A percentile compares a stretch with the other conserved stretches of the same genome.
Conservation (phyloP, 2,113 vertebrate genomes). For the Passer montanus region DNA sequence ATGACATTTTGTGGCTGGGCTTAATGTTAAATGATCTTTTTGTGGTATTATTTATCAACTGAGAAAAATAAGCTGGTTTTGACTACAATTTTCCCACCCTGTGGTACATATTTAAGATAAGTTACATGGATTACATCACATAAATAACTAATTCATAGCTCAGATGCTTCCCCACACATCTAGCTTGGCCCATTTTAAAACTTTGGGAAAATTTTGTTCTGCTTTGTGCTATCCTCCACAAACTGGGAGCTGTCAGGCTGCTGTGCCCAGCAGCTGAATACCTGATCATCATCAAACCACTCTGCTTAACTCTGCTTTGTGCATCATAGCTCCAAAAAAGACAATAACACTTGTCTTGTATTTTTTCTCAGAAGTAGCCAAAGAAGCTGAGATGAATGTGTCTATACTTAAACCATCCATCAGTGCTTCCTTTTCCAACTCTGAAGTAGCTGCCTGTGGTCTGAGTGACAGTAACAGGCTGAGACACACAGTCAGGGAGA, state of each 20-base stretch:
- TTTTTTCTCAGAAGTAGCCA: background rate
- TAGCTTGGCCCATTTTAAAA: background rate
- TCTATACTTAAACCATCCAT: background rate
- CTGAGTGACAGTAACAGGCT: background rate
- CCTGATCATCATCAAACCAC: background rate
- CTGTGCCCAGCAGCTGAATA: background rate
- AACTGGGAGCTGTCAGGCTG: background rate
- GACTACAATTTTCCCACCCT: background rate
- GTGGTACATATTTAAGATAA: background rate
- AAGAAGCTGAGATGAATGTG: background rate
- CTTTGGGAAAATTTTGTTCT: background rate
- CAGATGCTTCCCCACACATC: background rate
- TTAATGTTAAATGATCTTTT: background rate
- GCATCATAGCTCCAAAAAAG: background rate
- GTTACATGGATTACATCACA: background rate
- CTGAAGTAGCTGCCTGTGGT: background rate
- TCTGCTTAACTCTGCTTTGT: background rate
- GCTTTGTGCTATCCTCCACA: background rate
- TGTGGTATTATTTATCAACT: background rate
- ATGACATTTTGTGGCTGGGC: background rate
- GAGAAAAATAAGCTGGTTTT: background rate
- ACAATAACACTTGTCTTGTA: background rate
- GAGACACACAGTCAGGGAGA: background rate
- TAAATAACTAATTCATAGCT: background rate
- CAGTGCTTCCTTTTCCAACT: background rate